These are phyloP conservation scores for Hetaerina titia DNA, from an alignment of 2,888 invertebrate species.

Conservation along the genomic window DNA sequence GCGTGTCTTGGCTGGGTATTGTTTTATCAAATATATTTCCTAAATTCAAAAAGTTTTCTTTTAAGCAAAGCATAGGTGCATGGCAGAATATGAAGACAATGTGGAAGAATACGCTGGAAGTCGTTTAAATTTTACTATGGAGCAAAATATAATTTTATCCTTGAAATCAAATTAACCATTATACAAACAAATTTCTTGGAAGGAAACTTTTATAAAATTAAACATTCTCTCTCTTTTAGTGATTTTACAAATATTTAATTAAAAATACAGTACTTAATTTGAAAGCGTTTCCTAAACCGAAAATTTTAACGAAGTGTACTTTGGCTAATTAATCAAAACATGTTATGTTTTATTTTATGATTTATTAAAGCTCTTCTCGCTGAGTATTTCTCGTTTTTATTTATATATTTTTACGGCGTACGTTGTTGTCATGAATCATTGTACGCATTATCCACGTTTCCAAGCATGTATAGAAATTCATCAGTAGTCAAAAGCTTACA, in stretches of 20 bases:
- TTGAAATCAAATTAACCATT: background rate
- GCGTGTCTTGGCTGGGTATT: background rate
- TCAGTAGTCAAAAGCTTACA: no score
- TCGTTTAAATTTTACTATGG: background rate
- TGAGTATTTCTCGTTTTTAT: no score
- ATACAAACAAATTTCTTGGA: background rate
- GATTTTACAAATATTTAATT: background rate
- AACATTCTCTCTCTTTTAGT: background rate
- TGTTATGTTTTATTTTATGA: no score
- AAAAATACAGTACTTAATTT: background rate
- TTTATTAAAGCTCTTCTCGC: no score
- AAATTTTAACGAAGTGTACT: no score
- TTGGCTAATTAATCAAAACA: no score
- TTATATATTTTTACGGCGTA: no score
- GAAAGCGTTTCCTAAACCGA: no score
- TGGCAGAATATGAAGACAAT: background rate
- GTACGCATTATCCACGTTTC: no score
- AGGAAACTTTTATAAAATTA: background rate
- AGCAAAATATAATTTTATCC: background rate
- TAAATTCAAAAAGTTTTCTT: background rate
- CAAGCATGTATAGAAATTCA: no score
- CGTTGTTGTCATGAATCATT: no score
- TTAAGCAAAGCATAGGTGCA: background rate
- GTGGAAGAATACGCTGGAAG: background rate
- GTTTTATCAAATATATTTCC: background rate